Evolutionary conservation across 2,113 vertebrate species (phyloP).

Genomic region (Gracilinanus agilis): DNA sequence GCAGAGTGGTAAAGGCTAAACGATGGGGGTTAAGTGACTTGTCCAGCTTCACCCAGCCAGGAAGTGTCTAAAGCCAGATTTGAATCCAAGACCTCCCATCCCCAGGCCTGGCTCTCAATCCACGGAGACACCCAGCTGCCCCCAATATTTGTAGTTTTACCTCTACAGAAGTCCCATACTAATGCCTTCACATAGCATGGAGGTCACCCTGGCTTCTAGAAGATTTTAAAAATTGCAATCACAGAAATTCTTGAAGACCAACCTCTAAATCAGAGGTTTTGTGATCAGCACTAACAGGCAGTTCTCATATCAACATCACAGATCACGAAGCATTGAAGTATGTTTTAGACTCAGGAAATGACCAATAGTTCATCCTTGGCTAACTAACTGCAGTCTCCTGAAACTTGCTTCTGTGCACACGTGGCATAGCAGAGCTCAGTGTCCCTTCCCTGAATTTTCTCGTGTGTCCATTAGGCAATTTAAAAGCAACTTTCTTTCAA

Average conservation of each 20-base stretch:
- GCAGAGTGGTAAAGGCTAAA: too few relatives aligned
- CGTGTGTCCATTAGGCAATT: not conserved
- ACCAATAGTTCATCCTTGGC: not conserved
- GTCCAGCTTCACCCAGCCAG: too few relatives aligned
- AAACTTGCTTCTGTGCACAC: not conserved
- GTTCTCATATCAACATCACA: not conserved
- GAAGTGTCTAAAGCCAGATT: too few relatives aligned
- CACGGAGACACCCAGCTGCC: too few relatives aligned
- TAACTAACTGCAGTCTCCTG: not conserved
- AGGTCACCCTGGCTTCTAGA: not conserved
- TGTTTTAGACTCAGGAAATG: not conserved
- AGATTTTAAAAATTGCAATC: not conserved
- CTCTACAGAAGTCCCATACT: not conserved
- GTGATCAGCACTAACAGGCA: not conserved
- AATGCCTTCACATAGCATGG: not conserved
- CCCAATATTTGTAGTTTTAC: not conserved
- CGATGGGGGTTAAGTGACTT: too few relatives aligned
- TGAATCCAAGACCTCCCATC: too few relatives aligned
- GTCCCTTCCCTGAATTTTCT: not conserved
- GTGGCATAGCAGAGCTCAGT: not conserved
- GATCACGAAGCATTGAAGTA: not conserved
- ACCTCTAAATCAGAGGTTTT: fast-evolving
- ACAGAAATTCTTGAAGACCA: not conserved
- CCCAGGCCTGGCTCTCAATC: too few relatives aligned
- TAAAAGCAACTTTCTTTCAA: not conserved